Base-by-base conservation (phyloP, 2,888 invertebrate genomes). In the Synergus japonicus region DNA sequence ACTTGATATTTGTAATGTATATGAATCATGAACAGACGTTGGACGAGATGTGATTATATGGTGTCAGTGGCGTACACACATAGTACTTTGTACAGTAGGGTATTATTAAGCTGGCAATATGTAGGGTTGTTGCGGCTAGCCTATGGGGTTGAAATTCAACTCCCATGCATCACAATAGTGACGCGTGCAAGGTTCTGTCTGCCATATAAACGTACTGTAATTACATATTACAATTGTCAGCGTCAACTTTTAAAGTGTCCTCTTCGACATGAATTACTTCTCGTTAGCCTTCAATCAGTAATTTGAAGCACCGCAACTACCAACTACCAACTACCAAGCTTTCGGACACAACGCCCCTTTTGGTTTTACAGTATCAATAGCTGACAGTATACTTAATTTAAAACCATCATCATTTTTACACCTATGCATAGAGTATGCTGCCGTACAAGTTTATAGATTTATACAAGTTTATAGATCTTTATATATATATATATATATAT, bases 141-240 rank as follows among this genome's bases (percentile, higher is more conserved):
- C 89, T 83, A 86, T 88, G 89, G 91, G 91, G 90, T 91, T 89
- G 91, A 90, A 91, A 92, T 90, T 89, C 90, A 89, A 91, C 90
- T 91, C 92, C 89, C 90, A 88, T 89, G 88, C 90, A 89, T 90
- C 87, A 90, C 89, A 90, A 90, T 90, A 88, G 89, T 86, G 87
- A 87, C 89, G 88, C 90, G 89, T 89, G 89, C 88, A 85, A 88
- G 85, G 84, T 85, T 85, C 85, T 82, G 82, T 86, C 88, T 87
- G 87, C 86, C 85, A 87, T 90, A 88, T 89, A 91, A 89, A 88
- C 89, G 85, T 87, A 85, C 88, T 88, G 88, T 90, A 91, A 90
- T 91, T 91, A 90, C 89, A 90, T 86, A 87, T 85, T 83, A 77
- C 73, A 69, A 81, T 81, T 82, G 76, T 79, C 77, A 79, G 80